These are phyloP conservation scores for Antechinus flavipes DNA, from an alignment of 2,113 vertebrate species.

Conservation along the genomic window DNA sequence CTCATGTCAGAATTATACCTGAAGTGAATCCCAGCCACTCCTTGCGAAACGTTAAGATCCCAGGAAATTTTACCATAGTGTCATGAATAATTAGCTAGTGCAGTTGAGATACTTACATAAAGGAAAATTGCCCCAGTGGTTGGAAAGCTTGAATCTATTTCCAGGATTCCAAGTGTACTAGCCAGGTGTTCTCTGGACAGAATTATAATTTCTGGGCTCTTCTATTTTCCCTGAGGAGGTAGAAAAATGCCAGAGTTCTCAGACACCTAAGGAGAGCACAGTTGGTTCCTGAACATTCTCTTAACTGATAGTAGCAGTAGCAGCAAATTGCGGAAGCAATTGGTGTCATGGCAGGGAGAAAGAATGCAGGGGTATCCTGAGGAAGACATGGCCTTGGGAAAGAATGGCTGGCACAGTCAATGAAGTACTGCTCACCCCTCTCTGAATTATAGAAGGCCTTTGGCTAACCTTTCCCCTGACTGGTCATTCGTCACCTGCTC, in stretches of 20 bases:
- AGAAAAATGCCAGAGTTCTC: not conserved
- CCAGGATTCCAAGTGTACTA: not conserved
- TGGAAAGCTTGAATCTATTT: not conserved
- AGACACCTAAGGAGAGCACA: not conserved
- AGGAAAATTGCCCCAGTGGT: not conserved
- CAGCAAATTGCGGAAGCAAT: not conserved
- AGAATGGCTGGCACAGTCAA: not conserved
- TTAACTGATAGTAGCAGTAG: not conserved
- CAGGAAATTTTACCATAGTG: not conserved
- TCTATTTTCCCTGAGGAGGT: not conserved
- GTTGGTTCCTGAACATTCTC: not conserved
- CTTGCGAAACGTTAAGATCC: not conserved
- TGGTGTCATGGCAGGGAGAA: not conserved
- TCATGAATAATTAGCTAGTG: constrained; percentile 7
- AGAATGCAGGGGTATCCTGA: not conserved
- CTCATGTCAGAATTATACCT: not conserved
- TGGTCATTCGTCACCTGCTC: not conserved
- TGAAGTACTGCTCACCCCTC: not conserved
- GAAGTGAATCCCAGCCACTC: not conserved
- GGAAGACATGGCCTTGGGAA: not conserved
- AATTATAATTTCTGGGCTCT: not conserved
- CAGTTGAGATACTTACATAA: not conserved
- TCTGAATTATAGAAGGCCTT: not conserved
- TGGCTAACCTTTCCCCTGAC: not conserved
- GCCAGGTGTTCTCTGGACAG: not conserved